Evolutionary conservation across 64 coral and sea anemone species (phyloP).

Genomic region (Pocillopora damicornis): DNA sequence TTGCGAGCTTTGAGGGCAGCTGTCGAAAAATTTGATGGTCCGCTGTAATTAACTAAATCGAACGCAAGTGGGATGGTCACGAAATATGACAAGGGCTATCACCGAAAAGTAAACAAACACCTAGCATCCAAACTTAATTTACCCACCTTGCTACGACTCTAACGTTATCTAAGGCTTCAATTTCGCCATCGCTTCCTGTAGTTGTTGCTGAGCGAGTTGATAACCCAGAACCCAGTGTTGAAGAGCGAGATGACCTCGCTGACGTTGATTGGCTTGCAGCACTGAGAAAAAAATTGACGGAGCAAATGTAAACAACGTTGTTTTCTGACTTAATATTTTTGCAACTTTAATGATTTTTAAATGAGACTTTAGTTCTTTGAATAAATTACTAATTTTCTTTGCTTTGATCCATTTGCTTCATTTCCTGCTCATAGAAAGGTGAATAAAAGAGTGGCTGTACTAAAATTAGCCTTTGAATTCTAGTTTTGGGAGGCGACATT

Average conservation of each 20-base stretch:
- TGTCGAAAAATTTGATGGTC: background rate
- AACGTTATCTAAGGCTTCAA: slow-evolving; percentile 57
- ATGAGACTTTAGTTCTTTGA: background rate
- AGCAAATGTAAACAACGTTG: slow-evolving; percentile 10
- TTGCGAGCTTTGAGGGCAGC: background rate
- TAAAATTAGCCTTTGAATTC: slow-evolving; percentile 8
- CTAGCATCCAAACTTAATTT: background rate
- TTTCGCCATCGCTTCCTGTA: slow-evolving; percentile 59
- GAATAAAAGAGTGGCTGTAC: slow-evolving; percentile 1
- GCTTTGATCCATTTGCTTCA: background rate
- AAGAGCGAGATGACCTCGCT: slow-evolving; percentile 31
- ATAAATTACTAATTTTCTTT: background rate
- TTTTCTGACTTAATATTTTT: background rate
- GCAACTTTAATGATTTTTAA: background rate
- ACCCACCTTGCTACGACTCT: slow-evolving; percentile 75
- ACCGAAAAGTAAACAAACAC: background rate
- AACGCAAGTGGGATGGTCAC: background rate
- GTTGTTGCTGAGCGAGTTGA: slow-evolving; percentile 47
- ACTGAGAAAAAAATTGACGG: background rate
- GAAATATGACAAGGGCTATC: background rate
- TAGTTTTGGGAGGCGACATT: background rate
- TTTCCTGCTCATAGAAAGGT: background rate
- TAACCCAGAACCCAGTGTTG: slow-evolving; percentile 43
- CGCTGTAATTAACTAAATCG: background rate
- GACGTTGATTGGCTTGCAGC: slow-evolving; percentile 34